Evolutionary conservation across 2,888 invertebrate species (phyloP).

Genomic region (Scaptomyza polygonia): DNA sequence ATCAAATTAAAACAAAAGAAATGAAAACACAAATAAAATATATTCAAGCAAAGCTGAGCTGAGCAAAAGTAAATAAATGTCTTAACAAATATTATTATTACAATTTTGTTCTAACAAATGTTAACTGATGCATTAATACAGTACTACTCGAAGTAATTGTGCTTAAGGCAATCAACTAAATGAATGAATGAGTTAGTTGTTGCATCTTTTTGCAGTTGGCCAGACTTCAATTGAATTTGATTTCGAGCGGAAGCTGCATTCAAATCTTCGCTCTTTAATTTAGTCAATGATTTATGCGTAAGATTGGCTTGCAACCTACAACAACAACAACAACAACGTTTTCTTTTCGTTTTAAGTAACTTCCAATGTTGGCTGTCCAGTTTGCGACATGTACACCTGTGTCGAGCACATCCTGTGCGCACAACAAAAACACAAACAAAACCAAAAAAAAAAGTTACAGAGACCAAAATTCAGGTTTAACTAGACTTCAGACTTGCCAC

Average conservation of each 20-base stretch:
- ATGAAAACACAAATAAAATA: background rate
- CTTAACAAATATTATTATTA: background rate
- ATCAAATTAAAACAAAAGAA: background rate
- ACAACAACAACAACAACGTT: conserved; percentile 6
- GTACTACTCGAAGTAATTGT: background rate
- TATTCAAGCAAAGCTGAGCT: background rate
- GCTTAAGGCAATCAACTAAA: no score
- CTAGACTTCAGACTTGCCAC: conserved; percentile 56
- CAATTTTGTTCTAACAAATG: background rate
- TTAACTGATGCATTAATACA: background rate
- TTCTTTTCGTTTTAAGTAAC: conserved; percentile 55
- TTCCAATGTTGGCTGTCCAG: conserved; percentile 50
- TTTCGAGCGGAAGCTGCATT: conserved; percentile 45
- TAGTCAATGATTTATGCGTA: conserved; percentile 69
- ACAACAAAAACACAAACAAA: conserved; percentile 17
- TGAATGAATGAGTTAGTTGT: background rate
- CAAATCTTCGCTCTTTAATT: conserved; percentile 56
- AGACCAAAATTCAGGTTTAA: conserved; percentile 75
- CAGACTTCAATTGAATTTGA: conserved; percentile 49
- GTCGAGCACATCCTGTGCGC: conserved; percentile 71
- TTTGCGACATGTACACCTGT: conserved; percentile 67
- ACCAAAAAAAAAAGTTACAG: conserved; percentile 40
- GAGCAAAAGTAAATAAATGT: background rate
- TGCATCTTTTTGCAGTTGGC: background rate
- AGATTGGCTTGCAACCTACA: conserved; percentile 23